phyloP scores from a whole-genome alignment of 1,140 invertebrate species.

The Hydropsyche tenuis region DNA sequence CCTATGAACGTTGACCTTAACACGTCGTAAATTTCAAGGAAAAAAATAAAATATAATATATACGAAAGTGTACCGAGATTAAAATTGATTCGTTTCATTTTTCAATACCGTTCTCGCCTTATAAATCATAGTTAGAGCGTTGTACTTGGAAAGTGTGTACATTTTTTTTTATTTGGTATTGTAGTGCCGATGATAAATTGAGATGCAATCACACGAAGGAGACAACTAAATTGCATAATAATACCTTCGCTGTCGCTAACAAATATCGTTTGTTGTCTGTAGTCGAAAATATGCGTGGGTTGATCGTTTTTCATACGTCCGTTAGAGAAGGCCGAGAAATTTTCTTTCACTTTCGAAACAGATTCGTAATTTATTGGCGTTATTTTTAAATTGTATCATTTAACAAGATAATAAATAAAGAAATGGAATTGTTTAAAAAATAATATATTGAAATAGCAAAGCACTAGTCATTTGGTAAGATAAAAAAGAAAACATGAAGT shows the following conservation, averaged over 20 bases:
- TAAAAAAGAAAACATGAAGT: no score
- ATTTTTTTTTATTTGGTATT: background rate
- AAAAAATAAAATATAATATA: no score
- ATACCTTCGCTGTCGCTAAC: constrained; percentile 32
- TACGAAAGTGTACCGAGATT: no score
- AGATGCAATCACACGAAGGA: constrained; percentile 17
- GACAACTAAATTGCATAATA: constrained; percentile 34
- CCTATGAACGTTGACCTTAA: background rate
- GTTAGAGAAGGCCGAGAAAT: background rate
- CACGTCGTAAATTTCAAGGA: constrained; percentile 10
- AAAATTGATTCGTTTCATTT: no score
- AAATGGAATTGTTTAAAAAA: no score
- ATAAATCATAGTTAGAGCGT: background rate
- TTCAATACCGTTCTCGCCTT: background rate
- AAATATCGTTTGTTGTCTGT: constrained; percentile 26
- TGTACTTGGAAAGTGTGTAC: background rate
- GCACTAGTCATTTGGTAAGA: no score
- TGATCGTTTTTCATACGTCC: background rate
- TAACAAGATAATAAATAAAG: no score
- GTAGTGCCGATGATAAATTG: constrained; percentile 20
- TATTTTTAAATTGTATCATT: no score
- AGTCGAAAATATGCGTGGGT: constrained; percentile 15
- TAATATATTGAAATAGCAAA: no score
- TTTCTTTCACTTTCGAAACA: constrained; percentile 20
- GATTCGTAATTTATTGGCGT: background rate